A percentile compares a stretch with the other conserved stretches of the same genome.
phyloP scores from a whole-genome alignment of 2,797 vertebrate genomes.

The Clarias platycephalus region DNA sequence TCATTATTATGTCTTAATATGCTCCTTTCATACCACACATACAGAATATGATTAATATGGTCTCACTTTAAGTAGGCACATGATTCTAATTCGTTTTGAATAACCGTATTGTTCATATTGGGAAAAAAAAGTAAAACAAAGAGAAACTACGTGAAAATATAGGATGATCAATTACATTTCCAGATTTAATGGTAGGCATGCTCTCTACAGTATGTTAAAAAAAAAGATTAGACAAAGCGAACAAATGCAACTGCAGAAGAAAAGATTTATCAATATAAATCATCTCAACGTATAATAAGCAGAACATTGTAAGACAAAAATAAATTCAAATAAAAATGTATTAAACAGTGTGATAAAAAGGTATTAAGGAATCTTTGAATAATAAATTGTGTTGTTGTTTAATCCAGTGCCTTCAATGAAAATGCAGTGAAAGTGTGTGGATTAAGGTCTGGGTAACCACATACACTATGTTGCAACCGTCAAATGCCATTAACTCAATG shows the following conservation, averaged over 20 bases:
- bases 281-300: not conserved
- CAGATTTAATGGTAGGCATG: not conserved
- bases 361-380: not conserved
- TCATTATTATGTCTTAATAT: not conserved
- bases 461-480: slow-evolving; percentile 12
- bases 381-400: not conserved
- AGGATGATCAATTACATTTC: not conserved
- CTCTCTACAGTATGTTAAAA: not conserved
- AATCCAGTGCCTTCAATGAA: not conserved
- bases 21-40: not conserved
- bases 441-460: slow-evolving; percentile 1
- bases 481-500: slow-evolving; percentile 30
- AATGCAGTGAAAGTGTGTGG: not conserved
- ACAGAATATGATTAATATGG: not conserved
- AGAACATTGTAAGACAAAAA: not conserved
- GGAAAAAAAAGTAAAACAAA: not conserved
- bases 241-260: slow-evolving; percentile 37
- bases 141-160: not conserved
- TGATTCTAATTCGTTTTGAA: not conserved
- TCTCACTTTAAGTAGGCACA: not conserved
- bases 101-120: not conserved
- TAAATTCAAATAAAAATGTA: not conserved
- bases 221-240: slow-evolving; percentile 30
- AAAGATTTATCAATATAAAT: not conserved
- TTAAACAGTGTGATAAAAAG: not conserved